A percentile compares a stretch with the other conserved stretches of the same genome.
These are phyloP conservation scores for Arizona elegans DNA, from an alignment of 2,113 vertebrate genomes.

Conservation along the genomic window DNA sequence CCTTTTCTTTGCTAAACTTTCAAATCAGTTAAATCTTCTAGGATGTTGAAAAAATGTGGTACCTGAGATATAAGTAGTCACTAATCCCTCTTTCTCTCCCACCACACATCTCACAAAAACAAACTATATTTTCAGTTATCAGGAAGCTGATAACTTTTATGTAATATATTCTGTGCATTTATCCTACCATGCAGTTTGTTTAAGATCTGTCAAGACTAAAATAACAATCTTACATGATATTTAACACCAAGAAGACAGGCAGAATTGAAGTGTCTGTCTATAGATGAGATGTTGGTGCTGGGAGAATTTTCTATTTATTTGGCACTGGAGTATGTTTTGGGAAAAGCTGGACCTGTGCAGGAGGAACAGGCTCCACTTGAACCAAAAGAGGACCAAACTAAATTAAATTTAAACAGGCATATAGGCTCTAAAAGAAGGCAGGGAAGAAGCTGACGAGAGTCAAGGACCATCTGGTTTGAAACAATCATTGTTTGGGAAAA, in stretches of 20 bases:
- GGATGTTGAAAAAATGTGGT: not conserved
- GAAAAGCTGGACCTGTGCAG: not conserved
- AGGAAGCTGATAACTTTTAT: not conserved
- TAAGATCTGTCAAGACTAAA: not conserved
- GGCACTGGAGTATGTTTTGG: not conserved
- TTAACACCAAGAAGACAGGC: not conserved
- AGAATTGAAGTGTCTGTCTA: not conserved
- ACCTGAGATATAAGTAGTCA: not conserved
- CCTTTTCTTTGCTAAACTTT: not conserved
- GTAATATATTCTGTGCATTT: slow-evolving; percentile 1
- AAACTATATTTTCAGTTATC: not conserved
- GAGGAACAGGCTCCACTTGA: not conserved
- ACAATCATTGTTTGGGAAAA: not conserved
- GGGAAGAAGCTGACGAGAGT: not conserved
- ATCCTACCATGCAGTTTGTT: slow-evolving; percentile 4
- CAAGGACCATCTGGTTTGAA: not conserved
- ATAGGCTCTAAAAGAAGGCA: not conserved
- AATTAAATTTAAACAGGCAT: not conserved
- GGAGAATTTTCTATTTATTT: not conserved
- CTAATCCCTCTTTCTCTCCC: not conserved
- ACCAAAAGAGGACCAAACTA: not conserved
- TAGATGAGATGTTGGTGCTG: not conserved
- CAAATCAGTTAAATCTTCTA: not conserved
- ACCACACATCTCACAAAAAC: not conserved
- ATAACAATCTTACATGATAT: not conserved